Evolutionary conservation across 2,888 invertebrate species (phyloP).

Genomic region (Meganola albula): DNA sequence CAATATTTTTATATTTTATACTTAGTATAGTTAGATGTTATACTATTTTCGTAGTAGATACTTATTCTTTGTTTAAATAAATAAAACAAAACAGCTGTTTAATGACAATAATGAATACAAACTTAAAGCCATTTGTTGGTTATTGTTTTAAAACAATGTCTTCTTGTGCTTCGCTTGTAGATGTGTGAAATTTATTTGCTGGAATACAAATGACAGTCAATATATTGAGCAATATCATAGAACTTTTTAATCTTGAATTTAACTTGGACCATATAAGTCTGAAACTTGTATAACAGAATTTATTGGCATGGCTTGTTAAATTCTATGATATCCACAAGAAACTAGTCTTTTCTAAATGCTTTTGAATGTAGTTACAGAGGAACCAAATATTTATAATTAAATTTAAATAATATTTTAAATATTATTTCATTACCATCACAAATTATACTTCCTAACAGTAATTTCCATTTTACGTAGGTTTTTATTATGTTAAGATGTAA

Average conservation of each 20-base stretch:
- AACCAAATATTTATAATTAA: no score
- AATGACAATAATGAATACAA: conserved; percentile 37
- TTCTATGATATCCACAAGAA: no score
- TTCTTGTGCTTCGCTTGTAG: conserved; percentile 3
- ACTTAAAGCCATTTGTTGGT: conserved; percentile 10
- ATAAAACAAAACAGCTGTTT: conserved; percentile 29
- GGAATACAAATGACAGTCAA: background rate
- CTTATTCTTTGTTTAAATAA: conserved; percentile 25
- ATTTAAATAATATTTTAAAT: background rate
- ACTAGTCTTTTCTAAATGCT: no score
- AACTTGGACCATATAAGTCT: no score
- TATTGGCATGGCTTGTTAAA: no score
- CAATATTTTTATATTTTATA: conserved; percentile 49
- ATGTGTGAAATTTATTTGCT: no score
- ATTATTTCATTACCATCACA: conserved; percentile 7
- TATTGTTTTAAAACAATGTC: conserved; percentile 3
- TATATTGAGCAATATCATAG: background rate
- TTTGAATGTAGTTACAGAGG: no score
- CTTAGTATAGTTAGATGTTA: conserved; percentile 35
- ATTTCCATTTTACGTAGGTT: conserved; percentile 40
- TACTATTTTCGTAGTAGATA: conserved; percentile 39
- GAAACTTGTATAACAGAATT: no score
- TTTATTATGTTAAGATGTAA: conserved; percentile 32
- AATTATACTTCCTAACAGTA: conserved; percentile 29
- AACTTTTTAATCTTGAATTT: background rate